These are phyloP conservation scores for Chauna torquata DNA, from an alignment of 2,113 vertebrate genomes.

Conservation along the genomic window DNA sequence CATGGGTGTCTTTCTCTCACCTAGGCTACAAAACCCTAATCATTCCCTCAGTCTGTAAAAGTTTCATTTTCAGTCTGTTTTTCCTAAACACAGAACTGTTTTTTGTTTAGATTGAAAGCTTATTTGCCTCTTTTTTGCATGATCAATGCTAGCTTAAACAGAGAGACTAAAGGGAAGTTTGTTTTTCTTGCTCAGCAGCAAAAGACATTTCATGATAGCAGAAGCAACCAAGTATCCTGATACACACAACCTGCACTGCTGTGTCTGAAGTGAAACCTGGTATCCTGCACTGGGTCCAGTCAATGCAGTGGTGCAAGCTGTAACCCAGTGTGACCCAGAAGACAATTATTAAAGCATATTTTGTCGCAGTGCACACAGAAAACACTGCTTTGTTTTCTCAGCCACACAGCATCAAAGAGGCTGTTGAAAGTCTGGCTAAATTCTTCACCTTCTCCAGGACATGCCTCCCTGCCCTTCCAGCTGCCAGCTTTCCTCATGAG, in stretches of 20 bases:
- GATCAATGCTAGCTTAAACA: background rate
- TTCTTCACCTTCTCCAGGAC: conserved; percentile 17
- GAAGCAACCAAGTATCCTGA: background rate
- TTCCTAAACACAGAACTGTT: background rate
- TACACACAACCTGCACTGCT: accelerated
- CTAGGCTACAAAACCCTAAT: accelerated
- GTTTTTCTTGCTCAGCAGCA: background rate
- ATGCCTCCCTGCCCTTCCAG: background rate
- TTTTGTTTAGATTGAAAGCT: background rate
- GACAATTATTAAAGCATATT: conserved; percentile 2
- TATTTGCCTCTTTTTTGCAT: background rate
- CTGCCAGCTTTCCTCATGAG: conserved; percentile 47
- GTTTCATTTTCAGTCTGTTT: background rate
- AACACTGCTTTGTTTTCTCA: background rate
- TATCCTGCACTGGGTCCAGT: background rate
- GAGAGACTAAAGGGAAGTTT: background rate
- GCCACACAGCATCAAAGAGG: conserved; percentile 36
- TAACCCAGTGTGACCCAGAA: background rate
- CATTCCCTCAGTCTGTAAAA: background rate
- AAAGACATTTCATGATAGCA: background rate
- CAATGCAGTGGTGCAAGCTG: background rate
- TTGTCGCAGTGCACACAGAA: background rate
- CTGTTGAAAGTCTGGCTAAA: conserved; percentile 36
- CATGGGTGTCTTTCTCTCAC: background rate
- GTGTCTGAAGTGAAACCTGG: background rate